These are phyloP conservation scores for Octopus sinensis DNA, from an alignment of 1,140 invertebrate genomes.

Conservation along the genomic window DNA sequence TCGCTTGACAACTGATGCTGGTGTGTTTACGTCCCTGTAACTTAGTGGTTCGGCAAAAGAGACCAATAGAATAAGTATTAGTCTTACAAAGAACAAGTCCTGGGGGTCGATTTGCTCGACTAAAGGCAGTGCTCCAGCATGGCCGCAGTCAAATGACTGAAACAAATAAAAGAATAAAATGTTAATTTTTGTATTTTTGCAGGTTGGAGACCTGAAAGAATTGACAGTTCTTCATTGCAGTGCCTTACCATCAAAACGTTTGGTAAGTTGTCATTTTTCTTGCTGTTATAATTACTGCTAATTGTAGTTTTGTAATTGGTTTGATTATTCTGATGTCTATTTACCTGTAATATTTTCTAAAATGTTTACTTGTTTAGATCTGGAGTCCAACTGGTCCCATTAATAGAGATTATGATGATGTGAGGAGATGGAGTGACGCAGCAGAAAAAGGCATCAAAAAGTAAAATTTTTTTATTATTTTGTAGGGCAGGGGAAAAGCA, in stretches of 20 bases:
- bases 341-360: neutral
- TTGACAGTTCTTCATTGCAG: conserved; percentile 61
- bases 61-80: too few relatives aligned
- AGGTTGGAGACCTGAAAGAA: conserved; percentile 52
- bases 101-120: too few relatives aligned
- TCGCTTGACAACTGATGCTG: too few relatives aligned
- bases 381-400: conserved; percentile 75
- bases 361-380: conserved; percentile 62
- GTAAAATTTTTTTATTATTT: conserved; percentile 44
- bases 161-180: neutral
- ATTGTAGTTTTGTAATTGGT: neutral
- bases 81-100: too few relatives aligned
- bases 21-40: too few relatives aligned
- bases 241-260: conserved; percentile 60
- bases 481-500: too few relatives aligned
- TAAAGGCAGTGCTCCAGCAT: too few relatives aligned
- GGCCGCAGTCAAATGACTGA: too few relatives aligned
- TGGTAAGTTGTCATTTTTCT: conserved; percentile 34
- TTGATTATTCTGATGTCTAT: neutral
- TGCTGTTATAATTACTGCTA: conserved; percentile 1
- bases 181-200: conserved; percentile 14
- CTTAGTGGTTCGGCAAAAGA: too few relatives aligned
- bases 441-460: conserved; percentile 65
- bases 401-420: conserved; percentile 77
- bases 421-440: conserved; percentile 66